phyloP scores from a whole-genome alignment of 2,113 vertebrate genomes.

The Scomber colias region DNA sequence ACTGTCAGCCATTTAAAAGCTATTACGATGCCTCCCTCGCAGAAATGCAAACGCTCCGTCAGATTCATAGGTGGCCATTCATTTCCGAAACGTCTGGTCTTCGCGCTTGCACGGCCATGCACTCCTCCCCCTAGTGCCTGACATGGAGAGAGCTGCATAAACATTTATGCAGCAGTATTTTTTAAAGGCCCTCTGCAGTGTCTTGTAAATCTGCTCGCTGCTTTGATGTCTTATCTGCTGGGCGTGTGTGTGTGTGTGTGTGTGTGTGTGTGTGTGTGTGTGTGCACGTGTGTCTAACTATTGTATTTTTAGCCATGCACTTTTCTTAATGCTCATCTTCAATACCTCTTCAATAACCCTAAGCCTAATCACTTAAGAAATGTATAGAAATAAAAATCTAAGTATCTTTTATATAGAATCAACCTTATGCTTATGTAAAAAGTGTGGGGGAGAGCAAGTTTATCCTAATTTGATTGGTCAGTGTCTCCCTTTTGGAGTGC shows the following conservation, averaged over 20 bases:
- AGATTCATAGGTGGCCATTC: slow-evolving; percentile 59
- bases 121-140: slow-evolving; percentile 68
- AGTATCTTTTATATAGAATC: neutral
- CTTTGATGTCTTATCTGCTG: slow-evolving; percentile 86
- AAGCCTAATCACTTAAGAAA: neutral
- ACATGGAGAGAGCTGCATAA: slow-evolving; percentile 80
- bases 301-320: neutral
- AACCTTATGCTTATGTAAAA: neutral
- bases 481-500: neutral
- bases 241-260: slow-evolving; percentile 29
- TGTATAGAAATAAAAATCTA: neutral
- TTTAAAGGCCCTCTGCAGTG: slow-evolving; percentile 78
- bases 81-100: slow-evolving; percentile 50
- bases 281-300: neutral
- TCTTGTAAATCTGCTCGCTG: slow-evolving; percentile 83
- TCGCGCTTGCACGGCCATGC: slow-evolving; percentile 18
- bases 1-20: slow-evolving; percentile 14
- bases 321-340: neutral
- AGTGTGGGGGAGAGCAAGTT: no score
- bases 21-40: slow-evolving; percentile 40
- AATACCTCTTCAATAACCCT: neutral
- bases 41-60: slow-evolving; percentile 30
- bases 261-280: slow-evolving; percentile 22
- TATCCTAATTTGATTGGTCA: no score
- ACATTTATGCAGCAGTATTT: slow-evolving; percentile 86